Conservation (phyloP, 2,113 vertebrate species). For the Myotis brandtii region DNA sequence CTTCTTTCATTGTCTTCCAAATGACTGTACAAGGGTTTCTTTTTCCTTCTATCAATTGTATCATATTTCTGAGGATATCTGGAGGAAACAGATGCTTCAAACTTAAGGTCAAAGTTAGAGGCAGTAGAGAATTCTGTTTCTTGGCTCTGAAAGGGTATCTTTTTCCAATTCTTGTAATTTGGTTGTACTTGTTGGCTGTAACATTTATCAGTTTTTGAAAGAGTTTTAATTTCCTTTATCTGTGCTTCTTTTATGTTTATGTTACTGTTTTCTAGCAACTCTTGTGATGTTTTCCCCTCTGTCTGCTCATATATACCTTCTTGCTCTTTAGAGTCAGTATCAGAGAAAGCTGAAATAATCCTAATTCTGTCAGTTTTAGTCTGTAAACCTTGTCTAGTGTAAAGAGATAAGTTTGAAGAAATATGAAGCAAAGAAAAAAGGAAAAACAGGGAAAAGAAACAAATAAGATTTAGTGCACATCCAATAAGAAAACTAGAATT, state of each 20-base stretch:
- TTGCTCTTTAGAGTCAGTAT: conserved; percentile 91
- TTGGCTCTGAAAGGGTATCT: conserved; percentile 54
- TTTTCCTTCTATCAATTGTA: conserved; percentile 91
- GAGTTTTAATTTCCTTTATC: conserved; percentile 69
- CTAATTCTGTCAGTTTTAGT: conserved; percentile 91
- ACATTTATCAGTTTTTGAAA: conserved; percentile 60
- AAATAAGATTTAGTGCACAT: conserved; percentile 61
- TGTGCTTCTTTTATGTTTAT: conserved; percentile 89
- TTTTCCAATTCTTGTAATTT: conserved; percentile 67
- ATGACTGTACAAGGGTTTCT: conserved; percentile 84
- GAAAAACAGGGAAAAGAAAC: conserved; percentile 77
- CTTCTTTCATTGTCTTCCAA: conserved; percentile 71
- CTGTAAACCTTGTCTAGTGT: conserved; percentile 86
- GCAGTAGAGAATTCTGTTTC: conserved; percentile 75
- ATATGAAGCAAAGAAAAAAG: conserved; percentile 72
- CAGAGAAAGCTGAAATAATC: conserved; percentile 92
- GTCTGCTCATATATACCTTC: conserved; percentile 88
- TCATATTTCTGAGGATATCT: conserved; percentile 92
- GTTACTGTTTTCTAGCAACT: conserved; percentile 89
- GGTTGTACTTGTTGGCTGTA: conserved; percentile 9
- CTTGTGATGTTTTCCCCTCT: conserved; percentile 87
- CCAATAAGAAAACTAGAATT: conserved; percentile 66
- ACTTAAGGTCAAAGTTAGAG: conserved; percentile 78
- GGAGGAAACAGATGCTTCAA: conserved; percentile 76
- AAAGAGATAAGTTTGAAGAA: conserved; percentile 75